phyloP scores from a whole-genome alignment of 2,797 vertebrate species.

The Dendrocincla tyrannina region DNA sequence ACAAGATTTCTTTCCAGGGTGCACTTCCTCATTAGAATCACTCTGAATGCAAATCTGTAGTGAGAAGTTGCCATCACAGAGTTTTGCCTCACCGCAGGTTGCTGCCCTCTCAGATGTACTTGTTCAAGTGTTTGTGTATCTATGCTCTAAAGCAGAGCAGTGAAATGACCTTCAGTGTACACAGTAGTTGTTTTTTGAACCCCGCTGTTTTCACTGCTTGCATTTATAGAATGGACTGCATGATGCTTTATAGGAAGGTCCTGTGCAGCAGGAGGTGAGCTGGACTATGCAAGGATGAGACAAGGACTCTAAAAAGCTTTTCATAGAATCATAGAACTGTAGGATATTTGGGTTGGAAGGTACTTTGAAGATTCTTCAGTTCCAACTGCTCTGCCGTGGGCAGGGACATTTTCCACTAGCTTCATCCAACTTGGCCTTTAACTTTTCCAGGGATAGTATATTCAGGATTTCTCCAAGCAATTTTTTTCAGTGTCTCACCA shows the following conservation, averaged over 20 bases:
- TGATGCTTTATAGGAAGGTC: neutral
- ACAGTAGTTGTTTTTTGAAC: neutral
- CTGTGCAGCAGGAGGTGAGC: neutral
- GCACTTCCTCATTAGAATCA: neutral
- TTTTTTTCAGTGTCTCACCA: neutral
- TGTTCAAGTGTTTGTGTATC: neutral
- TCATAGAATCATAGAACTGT: neutral
- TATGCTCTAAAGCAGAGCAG: neutral
- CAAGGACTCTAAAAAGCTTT: neutral
- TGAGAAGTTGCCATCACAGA: neutral
- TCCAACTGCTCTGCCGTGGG: neutral
- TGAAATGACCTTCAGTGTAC: neutral
- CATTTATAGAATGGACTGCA: neutral
- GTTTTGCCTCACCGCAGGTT: neutral
- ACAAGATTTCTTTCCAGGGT: slow-evolving; percentile 2
- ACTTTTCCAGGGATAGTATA: neutral
- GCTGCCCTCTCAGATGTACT: neutral
- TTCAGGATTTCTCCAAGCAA: neutral
- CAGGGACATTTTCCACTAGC: neutral
- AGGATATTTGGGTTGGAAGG: neutral
- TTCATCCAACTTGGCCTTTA: neutral
- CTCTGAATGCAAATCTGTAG: neutral
- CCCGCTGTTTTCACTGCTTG: neutral
- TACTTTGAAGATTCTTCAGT: neutral
- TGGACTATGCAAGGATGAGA: neutral